Conservation (phyloP, 1,140 invertebrate species). For the Ceratina calcarata region DNA sequence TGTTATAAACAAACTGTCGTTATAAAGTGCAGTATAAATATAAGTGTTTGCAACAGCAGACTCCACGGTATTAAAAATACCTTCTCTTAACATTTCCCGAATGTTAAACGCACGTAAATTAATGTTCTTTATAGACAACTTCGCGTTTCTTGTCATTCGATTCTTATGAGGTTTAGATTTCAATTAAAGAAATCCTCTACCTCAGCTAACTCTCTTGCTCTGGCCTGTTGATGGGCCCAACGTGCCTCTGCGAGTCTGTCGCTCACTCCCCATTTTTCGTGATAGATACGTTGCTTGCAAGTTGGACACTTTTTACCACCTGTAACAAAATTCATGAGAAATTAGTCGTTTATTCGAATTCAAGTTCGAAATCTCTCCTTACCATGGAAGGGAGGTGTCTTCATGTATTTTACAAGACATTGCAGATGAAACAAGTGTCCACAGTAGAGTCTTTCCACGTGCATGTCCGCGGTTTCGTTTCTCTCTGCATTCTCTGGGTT, state of each 20-base stretch:
- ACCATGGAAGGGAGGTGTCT: slow-evolving; percentile 89
- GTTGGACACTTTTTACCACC: slow-evolving; percentile 84
- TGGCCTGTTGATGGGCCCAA: slow-evolving; percentile 90
- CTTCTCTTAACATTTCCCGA: slow-evolving; percentile 7
- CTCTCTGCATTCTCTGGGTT: slow-evolving; percentile 81
- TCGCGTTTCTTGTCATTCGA: too few relatives aligned
- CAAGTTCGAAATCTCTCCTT: slow-evolving; percentile 60
- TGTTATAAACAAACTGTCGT: slow-evolving; percentile 15
- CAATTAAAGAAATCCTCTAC: slow-evolving; percentile 86
- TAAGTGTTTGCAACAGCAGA: slow-evolving; percentile 21
- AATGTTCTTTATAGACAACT: too few relatives aligned
- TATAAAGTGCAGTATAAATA: slow-evolving; percentile 26
- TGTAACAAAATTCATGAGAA: slow-evolving; percentile 64
- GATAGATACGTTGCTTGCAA: slow-evolving; percentile 85
- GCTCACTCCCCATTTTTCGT: slow-evolving; percentile 88
- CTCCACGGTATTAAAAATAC: slow-evolving; percentile 34
- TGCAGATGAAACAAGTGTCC: slow-evolving; percentile 88
- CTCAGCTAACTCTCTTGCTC: slow-evolving; percentile 87
- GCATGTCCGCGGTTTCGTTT: slow-evolving; percentile 83
- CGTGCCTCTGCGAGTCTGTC: slow-evolving; percentile 87
- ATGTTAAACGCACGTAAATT: slow-evolving; percentile 4
- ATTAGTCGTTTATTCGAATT: slow-evolving; percentile 29
- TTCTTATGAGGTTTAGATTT: slow-evolving; percentile 26
- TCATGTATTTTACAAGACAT: slow-evolving; percentile 87
- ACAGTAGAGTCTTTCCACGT: slow-evolving; percentile 88